Evolutionary conservation across 2,113 vertebrate genomes (phyloP), one percentile per base, ranked within the genome.

Genomic region (Albula goreensis): DNA sequence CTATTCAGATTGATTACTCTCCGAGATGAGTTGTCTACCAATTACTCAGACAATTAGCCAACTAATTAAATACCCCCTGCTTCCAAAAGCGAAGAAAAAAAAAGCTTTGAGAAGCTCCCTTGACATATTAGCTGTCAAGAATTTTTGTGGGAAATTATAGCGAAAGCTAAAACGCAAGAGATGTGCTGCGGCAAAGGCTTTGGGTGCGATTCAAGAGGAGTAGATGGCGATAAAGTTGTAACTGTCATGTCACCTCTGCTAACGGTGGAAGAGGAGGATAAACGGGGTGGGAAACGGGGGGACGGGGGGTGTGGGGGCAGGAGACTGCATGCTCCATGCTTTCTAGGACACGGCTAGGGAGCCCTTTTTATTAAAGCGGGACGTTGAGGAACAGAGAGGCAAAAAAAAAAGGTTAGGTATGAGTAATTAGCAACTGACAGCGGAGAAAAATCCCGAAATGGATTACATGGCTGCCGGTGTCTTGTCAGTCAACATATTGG

Each of bases 1-100:
- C 96, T 97, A 96, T 97, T 98, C 97, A 98, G 96, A 99, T 97
- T 98, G 97, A 99, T 99, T 99, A 98, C 97, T 98, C 96, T 97
- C 97, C 97, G 97, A 97, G 97, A 97, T 93, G 97, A 98, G 96
- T 98, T 97, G 97, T 97, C 97, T 99, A 96, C 97, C 97, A 99
- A 99, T 99, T 99, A 99, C 97, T 97, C 97, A 99, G 97, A 98
- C 98, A 99, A 99, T 99, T 99, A 99, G 97, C 97, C 97, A 96
- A 97, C 97, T 99, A 99, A 99, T 99, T 99, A 99, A 99, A 99
- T 98, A 99, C 96, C 97, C 97, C 96, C 94, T 93, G 96, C 97
- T 96, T 97, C 96, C 96, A 96, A 97, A 98, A 96, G 96, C 96
- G 96, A 96, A 96, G 93, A 95, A 90, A 90, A 93, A 90, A 52